Evolutionary conservation across 1,140 invertebrate species (phyloP).

Genomic region (Delia radicum): DNA sequence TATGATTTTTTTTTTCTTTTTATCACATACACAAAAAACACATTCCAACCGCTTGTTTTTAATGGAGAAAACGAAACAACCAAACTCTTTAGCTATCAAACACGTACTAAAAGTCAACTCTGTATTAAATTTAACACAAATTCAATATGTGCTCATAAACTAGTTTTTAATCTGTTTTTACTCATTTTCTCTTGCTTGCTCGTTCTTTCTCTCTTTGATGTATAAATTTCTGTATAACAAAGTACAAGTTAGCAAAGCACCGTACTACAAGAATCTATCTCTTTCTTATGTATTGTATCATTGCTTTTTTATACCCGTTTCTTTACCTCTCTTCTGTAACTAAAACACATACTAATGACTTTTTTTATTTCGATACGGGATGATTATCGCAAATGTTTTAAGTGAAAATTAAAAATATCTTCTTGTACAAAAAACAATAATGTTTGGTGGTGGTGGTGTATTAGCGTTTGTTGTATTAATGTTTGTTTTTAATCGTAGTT

Average conservation of each 20-base stretch:
- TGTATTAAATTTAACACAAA: neutral
- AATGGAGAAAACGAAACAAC: no score
- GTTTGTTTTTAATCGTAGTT: neutral
- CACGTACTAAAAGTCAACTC: conserved; percentile 19
- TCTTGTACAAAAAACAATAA: neutral
- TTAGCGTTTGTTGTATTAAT: neutral
- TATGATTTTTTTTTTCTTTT: neutral
- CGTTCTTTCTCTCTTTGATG: neutral
- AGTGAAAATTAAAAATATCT: neutral
- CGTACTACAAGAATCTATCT: neutral
- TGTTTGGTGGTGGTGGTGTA: neutral
- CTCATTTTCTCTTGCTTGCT: neutral
- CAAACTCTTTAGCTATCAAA: conserved; percentile 6
- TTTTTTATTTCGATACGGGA: neutral
- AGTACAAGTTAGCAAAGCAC: neutral
- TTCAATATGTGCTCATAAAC: neutral
- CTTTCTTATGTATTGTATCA: neutral
- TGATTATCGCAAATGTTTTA: neutral
- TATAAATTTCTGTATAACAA: neutral
- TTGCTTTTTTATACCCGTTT: neutral
- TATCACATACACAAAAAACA: neutral
- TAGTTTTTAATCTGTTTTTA: neutral
- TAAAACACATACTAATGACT: neutral
- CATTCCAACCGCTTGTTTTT: neutral
- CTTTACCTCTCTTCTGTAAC: neutral